A percentile compares a stretch with the other conserved stretches of the same genome.
phyloP scores from a whole-genome alignment of 2,797 vertebrate genomes.

The Coendou prehensilis region DNA sequence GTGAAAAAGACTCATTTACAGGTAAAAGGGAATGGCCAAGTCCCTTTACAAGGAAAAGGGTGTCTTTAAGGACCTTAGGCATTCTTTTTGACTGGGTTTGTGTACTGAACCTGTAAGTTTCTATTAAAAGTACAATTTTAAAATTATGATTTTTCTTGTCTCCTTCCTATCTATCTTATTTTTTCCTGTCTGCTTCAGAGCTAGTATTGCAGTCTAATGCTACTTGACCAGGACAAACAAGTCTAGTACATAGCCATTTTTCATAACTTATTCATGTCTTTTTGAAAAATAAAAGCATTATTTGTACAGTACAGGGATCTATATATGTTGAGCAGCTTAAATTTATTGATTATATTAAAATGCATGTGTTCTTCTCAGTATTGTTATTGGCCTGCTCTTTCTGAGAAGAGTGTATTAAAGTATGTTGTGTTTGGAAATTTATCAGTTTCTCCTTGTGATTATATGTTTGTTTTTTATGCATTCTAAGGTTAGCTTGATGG shows the following conservation, averaged over 20 bases:
- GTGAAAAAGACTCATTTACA: background rate
- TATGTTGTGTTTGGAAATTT: background rate
- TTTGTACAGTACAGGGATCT: background rate
- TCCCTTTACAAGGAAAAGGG: background rate
- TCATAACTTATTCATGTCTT: background rate
- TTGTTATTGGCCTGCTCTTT: background rate
- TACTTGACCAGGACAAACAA: background rate
- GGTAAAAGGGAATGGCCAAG: too few relatives aligned
- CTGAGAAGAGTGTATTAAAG: background rate
- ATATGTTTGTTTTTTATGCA: background rate
- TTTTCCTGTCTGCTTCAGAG: background rate
- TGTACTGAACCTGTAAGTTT: background rate
- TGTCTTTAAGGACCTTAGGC: background rate
- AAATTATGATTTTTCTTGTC: background rate
- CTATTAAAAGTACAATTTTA: background rate
- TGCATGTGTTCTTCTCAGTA: background rate
- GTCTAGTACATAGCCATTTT: background rate
- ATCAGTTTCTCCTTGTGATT: constrained; percentile 17
- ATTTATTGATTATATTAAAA: constrained; percentile 12
- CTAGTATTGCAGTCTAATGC: background rate
- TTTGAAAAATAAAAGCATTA: constrained; percentile 35
- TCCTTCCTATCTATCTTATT: background rate
- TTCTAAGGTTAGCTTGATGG: constrained; percentile 34
- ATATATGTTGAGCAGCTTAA: background rate
- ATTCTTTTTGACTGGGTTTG: background rate